Evolutionary conservation across 2,113 vertebrate species (phyloP).

Genomic region (Gobius niger): DNA sequence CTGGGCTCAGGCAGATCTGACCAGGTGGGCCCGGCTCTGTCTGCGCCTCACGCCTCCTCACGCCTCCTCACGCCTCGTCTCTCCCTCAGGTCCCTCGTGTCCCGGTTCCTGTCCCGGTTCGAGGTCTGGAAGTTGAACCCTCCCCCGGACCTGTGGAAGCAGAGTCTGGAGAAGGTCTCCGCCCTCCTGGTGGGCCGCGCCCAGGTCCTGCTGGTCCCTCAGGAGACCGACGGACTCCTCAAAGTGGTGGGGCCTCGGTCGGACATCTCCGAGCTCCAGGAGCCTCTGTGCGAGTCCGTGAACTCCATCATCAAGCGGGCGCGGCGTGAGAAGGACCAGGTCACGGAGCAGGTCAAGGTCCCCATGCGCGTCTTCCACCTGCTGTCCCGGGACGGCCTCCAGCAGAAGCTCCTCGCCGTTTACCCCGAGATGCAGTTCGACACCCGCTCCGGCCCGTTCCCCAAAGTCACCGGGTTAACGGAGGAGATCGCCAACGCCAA

Average conservation of each 20-base stretch:
- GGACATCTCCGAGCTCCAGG: slow-evolving; percentile 60
- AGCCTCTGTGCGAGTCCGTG: slow-evolving; percentile 50
- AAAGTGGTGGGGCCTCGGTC: slow-evolving; percentile 75
- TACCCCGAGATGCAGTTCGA: slow-evolving; percentile 75
- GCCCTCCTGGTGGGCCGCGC: slow-evolving; percentile 30
- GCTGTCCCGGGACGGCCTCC: slow-evolving; percentile 60
- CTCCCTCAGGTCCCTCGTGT: not conserved
- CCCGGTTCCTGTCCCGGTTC: slow-evolving; percentile 66
- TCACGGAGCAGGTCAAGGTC: slow-evolving; percentile 59
- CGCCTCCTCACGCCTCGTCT: not conserved
- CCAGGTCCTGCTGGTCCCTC: slow-evolving; percentile 65
- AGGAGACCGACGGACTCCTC: slow-evolving; percentile 40
- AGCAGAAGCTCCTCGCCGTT: slow-evolving; percentile 41
- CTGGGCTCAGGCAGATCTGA: too few relatives aligned
- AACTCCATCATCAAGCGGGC: slow-evolving; percentile 54
- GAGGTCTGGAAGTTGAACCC: slow-evolving; percentile 50
- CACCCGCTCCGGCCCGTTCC: not conserved
- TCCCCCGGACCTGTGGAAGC: slow-evolving; percentile 72
- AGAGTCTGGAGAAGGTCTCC: slow-evolving; percentile 58
- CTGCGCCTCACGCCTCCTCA: not conserved
- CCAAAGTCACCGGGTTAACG: slow-evolving; percentile 76
- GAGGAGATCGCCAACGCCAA: slow-evolving; percentile 75
- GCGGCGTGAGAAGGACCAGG: slow-evolving; percentile 67
- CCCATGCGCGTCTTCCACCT: slow-evolving; percentile 67
- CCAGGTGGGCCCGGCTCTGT: not conserved